A percentile compares a stretch with the other conserved stretches of the same genome.
phyloP scores from a whole-genome alignment of 2,797 vertebrate genomes.

The Scleropages formosus region DNA sequence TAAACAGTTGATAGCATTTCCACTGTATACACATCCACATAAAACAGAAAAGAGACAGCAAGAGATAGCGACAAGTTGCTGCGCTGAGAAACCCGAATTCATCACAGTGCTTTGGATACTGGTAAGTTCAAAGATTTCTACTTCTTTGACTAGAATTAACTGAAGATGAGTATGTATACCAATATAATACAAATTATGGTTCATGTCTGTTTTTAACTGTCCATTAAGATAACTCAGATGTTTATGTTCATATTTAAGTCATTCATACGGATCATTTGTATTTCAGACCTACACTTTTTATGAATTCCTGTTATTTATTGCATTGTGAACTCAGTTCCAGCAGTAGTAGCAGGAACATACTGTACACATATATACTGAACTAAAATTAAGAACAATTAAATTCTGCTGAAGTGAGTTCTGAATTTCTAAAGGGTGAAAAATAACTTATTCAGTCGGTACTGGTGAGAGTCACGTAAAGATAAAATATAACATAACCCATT shows the following conservation, averaged over 20 bases:
- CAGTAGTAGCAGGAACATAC: too few relatives aligned
- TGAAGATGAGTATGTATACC: neutral
- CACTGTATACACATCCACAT: neutral
- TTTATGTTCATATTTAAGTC: neutral
- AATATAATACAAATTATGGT: neutral
- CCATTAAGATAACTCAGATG: neutral
- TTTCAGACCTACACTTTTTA: too few relatives aligned
- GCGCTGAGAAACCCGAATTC: neutral
- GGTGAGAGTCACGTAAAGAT: neutral
- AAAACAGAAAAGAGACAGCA: neutral
- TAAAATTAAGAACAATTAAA: too few relatives aligned
- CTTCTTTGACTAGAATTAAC: neutral
- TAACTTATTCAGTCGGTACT: too few relatives aligned
- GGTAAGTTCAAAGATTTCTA: slow-evolving; percentile 7
- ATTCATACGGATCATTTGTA: neutral
- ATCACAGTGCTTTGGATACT: neutral
- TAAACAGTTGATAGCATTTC: neutral
- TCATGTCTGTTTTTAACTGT: neutral
- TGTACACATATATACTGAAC: too few relatives aligned
- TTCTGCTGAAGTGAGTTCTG: too few relatives aligned
- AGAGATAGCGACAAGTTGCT: neutral
- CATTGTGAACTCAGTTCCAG: too few relatives aligned
- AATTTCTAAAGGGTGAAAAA: too few relatives aligned
- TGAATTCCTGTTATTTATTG: too few relatives aligned
- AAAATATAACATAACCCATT: neutral